A percentile compares a stretch with the other conserved stretches of the same genome.
These are phyloP conservation scores for Eleutherodactylus coqui DNA, from an alignment of 2,797 vertebrate genomes.

Conservation along the genomic window DNA sequence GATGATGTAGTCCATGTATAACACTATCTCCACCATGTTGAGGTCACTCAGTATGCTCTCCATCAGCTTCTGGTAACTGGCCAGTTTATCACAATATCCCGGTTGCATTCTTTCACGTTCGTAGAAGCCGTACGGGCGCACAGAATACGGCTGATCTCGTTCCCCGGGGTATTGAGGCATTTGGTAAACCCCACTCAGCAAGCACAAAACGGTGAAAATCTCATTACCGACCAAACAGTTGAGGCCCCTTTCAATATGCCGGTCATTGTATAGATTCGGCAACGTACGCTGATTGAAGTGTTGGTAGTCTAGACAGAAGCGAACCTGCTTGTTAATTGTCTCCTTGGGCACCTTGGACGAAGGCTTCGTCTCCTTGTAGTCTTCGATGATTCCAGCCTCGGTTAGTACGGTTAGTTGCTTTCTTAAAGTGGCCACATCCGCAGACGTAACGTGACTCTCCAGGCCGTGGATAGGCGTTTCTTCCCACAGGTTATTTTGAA, in stretches of 20 bases:
- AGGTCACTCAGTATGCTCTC: not conserved
- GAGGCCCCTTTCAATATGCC: not conserved
- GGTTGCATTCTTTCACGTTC: constrained; percentile 12
- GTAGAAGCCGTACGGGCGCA: constrained; percentile 28
- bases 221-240: not conserved
- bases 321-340: not conserved
- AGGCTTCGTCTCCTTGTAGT: not conserved
- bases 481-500: not conserved
- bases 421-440: not conserved
- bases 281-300: not conserved
- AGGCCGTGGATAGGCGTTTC: not conserved
- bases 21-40: not conserved
- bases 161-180: constrained; percentile 3
- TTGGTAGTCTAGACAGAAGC: not conserved
- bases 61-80: not conserved
- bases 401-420: not conserved
- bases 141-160: not conserved
- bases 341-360: not conserved
- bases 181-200: not conserved
- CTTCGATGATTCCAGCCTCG: not conserved
- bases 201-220: not conserved
- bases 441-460: not conserved
- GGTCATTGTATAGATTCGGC: not conserved
- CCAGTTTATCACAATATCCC: not conserved
- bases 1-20: constrained; percentile 20